Percentiles rank a stretch among this genome's conserved stretches.
phyloP scores from a whole-genome alignment of 2,113 vertebrate species.

The Gymnocephalus cernua region DNA sequence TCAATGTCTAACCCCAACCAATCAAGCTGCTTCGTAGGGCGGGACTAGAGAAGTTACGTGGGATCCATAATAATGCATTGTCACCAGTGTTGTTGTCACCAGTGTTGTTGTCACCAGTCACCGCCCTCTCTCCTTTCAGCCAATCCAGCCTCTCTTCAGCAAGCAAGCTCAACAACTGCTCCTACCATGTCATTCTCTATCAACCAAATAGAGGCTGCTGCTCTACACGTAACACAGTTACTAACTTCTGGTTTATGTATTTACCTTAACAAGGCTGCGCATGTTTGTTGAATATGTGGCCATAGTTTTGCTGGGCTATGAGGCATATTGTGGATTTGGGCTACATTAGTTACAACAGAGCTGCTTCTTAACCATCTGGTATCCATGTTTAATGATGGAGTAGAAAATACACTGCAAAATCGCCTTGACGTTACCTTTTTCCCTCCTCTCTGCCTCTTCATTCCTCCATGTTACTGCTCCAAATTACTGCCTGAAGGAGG shows the following conservation, averaged over 20 bases:
- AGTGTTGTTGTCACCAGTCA: background rate
- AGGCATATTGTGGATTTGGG: slow-evolving; percentile 18
- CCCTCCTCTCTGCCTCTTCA: slow-evolving; percentile 37
- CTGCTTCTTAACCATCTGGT: slow-evolving; percentile 56
- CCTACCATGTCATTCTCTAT: background rate
- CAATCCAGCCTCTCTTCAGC: background rate
- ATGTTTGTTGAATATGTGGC: background rate
- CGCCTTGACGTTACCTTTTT: slow-evolving; percentile 44
- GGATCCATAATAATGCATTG: no score
- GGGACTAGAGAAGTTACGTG: no score
- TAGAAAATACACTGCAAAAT: slow-evolving; percentile 56
- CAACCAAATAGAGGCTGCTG: background rate
- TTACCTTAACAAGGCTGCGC: background rate
- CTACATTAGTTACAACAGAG: slow-evolving; percentile 1
- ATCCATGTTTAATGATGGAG: slow-evolving; percentile 65
- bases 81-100: no score
- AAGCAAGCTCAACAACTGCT: background rate
- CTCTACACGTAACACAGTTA: background rate
- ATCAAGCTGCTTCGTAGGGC: no score
- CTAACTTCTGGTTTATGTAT: background rate
- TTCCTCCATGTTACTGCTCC: slow-evolving; percentile 29
- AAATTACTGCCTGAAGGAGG: slow-evolving; percentile 60
- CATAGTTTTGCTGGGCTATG: background rate
- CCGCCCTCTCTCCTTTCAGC: background rate
- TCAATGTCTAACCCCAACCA: no score